These are phyloP conservation scores for Apis florea DNA, from an alignment of 1,140 invertebrate genomes.

Conservation along the genomic window DNA sequence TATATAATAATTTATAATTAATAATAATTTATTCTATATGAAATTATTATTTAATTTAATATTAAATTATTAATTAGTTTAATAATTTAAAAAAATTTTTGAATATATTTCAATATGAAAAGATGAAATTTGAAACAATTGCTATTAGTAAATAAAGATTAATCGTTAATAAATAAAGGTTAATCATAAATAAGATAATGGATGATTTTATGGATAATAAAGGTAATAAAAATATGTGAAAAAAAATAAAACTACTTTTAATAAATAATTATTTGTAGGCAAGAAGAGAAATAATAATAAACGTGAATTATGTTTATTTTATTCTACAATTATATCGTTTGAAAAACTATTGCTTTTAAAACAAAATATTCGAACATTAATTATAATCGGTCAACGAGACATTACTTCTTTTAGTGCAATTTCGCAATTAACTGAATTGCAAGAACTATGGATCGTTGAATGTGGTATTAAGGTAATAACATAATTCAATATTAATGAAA, in stretches of 20 bases:
- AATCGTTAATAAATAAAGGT: constrained; percentile 7
- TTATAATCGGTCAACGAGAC: constrained; percentile 57
- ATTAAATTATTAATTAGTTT: not conserved
- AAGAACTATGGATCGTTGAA: constrained; percentile 64
- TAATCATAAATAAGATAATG: constrained; percentile 24
- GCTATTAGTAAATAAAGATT: constrained; percentile 14
- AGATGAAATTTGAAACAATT: constrained; percentile 22
- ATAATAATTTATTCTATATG: too few relatives aligned
- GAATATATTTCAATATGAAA: not conserved
- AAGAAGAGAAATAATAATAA: constrained; percentile 27
- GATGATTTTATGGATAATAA: constrained; percentile 9
- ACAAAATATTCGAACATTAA: constrained; percentile 51
- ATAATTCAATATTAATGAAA: not conserved
- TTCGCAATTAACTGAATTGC: constrained; percentile 49
- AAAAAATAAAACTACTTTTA: not conserved
- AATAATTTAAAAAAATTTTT: not conserved
- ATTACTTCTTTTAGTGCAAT: constrained; percentile 40
- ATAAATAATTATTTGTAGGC: constrained; percentile 9
- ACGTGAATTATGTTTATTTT: constrained; percentile 46
- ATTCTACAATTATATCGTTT: constrained; percentile 20
- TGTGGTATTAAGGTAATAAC: constrained; percentile 56
- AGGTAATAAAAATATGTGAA: constrained; percentile 3
- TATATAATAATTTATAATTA: not conserved
- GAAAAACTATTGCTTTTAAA: constrained; percentile 21
- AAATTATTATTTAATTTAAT: not conserved